Percentiles rank a stretch among this genome's conserved stretches.
Conservation (phyloP, 53 echinoderm and acorn worm species). For the Echinarachnius parma region DNA sequence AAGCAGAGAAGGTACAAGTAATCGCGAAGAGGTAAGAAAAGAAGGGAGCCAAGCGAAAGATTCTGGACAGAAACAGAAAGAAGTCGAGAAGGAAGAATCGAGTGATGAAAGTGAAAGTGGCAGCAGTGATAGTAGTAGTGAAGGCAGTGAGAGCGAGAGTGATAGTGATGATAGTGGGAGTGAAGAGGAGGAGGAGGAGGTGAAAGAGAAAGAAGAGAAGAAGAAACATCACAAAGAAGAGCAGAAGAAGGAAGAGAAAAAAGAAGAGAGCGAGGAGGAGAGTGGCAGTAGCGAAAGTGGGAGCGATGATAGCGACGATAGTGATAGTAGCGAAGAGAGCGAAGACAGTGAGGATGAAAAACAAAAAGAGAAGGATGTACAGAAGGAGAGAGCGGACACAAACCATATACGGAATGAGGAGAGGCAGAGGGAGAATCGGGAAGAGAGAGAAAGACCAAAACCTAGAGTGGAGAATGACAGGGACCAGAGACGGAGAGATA, state of each 20-base stretch:
- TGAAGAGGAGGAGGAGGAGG: too few relatives aligned
- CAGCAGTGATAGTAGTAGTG: slow-evolving; percentile 10
- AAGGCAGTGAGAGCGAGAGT: background rate
- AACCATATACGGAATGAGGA: slow-evolving; percentile 10
- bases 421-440: background rate
- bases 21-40: too few relatives aligned
- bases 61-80: too few relatives aligned
- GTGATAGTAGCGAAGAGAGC: slow-evolving; percentile 7
- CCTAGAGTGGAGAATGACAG: background rate
- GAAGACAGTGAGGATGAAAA: slow-evolving; percentile 9
- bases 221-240: background rate
- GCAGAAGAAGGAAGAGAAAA: too few relatives aligned
- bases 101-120: slow-evolving; percentile 15
- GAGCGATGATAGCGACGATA: background rate
- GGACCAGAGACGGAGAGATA: background rate
- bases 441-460: too few relatives aligned
- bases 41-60: too few relatives aligned
- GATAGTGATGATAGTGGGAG: too few relatives aligned
- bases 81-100: too few relatives aligned
- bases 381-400: background rate
- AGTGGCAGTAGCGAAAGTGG: slow-evolving; percentile 6
- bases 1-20: background rate
- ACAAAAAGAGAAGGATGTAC: background rate
- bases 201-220: background rate
- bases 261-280: background rate